Evolutionary conservation across 1,140 invertebrate genomes (phyloP).

Genomic region (Bombus superbus): DNA sequence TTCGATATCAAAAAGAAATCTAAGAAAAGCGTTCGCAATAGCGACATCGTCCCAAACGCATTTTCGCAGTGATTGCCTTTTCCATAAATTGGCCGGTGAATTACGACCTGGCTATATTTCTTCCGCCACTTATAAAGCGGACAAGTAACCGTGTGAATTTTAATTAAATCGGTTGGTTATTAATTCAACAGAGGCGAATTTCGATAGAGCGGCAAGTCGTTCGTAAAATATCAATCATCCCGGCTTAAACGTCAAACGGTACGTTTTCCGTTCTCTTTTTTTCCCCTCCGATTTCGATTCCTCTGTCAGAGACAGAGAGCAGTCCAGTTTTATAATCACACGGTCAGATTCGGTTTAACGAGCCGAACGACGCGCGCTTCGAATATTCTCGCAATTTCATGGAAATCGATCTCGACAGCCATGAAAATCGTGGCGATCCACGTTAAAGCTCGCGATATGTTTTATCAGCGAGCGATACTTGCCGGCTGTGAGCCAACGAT

Average conservation of each 20-base stretch:
- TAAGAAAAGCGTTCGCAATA: too few relatives aligned
- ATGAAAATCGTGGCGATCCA: not conserved
- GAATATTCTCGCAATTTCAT: not conserved
- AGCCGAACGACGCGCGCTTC: not conserved
- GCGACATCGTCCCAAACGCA: too few relatives aligned
- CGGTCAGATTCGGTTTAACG: conserved; percentile 7
- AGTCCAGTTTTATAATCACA: not conserved
- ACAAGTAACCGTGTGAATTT: not conserved
- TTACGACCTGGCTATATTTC: too few relatives aligned
- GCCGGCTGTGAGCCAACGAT: too few relatives aligned
- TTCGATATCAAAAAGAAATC: too few relatives aligned
- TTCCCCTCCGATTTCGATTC: not conserved
- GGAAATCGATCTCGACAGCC: not conserved
- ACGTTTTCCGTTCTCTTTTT: not conserved
- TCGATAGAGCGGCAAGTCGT: not conserved
- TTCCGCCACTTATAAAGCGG: not conserved
- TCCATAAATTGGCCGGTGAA: not conserved
- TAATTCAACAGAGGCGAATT: not conserved
- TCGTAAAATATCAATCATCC: conserved; percentile 5
- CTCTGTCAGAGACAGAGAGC: not conserved
- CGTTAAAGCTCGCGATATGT: not conserved
- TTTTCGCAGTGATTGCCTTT: not conserved
- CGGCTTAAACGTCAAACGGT: not conserved
- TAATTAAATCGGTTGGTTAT: not conserved
- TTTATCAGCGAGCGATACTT: not conserved